Evolutionary conservation across 2,113 vertebrate genomes (phyloP), one percentile per base, ranked within the genome.

Genomic region (Nesogale talazaci): DNA sequence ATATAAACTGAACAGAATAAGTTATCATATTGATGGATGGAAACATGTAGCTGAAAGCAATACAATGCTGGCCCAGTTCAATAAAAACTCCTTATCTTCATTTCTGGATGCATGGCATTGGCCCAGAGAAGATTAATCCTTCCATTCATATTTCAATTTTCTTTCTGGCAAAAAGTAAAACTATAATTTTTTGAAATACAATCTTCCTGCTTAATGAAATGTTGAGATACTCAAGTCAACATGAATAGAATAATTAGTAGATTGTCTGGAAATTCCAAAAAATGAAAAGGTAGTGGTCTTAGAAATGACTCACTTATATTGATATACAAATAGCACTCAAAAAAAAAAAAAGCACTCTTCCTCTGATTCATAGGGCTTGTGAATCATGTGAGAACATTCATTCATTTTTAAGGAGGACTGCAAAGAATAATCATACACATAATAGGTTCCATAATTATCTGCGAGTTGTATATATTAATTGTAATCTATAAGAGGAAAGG

Each of bases 41-140:
- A 96, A 95, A 96, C 52, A 57, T 94, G 70, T 34, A 93, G 70
- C 84, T 95, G 61, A 40, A 95, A 95, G 67, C 52, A 86, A 80
- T 82, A 80, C 74, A 65, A 77, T 91, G 42, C 31, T 16, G 85
- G 38, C 4, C 38, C 79, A 94, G 59, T 79, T 94, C 86, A 95
- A 91, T 92, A 92, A 95, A 83, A 83, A 88, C 87, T 94, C 90
- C 74, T 79, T 95, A 93, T 88, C 76, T 96, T 72, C 86, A 93
- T 90, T 93, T 87, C 88, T 93, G 42, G 36, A 86, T 59, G 42
- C 56, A 67, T 65, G 81, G 83, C 59, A 83, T 85, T 91, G 87
- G n/a, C 22, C 93, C 67, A 91, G 59, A 94, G 88, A 81, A 7
- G 22, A 93, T 94, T 96, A 95, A 86, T 95, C 95, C 95, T 63